A percentile compares a stretch with the other conserved stretches of the same genome.
Evolutionary conservation across 1,140 invertebrate genomes (phyloP).

Genomic region (Hesperophylax magnus): DNA sequence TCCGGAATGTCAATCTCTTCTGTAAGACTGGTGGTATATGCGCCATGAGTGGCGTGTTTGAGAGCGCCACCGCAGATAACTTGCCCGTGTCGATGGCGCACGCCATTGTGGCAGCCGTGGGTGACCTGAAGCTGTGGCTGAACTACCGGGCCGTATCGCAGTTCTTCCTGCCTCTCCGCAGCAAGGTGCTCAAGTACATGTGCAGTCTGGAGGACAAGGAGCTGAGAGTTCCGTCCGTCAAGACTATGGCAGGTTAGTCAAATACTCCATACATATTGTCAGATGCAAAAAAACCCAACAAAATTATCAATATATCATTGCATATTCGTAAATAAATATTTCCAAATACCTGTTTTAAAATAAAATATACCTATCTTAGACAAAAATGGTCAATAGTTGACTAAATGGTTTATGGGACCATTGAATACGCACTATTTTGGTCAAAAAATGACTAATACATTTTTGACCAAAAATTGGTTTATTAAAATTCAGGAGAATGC

Average conservation of each 20-base stretch:
- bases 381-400: too few relatives aligned
- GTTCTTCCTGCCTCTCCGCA: slow-evolving; percentile 87
- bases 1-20: slow-evolving; percentile 92
- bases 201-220: slow-evolving; percentile 93
- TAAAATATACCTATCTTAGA: too few relatives aligned
- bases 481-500: too few relatives aligned
- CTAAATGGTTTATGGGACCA: too few relatives aligned
- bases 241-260: slow-evolving; percentile 87
- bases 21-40: slow-evolving; percentile 91
- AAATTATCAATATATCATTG: too few relatives aligned
- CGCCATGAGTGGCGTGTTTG: slow-evolving; percentile 88
- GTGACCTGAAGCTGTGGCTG: slow-evolving; percentile 95
- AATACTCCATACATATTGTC: too few relatives aligned
- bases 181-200: slow-evolving; percentile 92
- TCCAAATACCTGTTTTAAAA: too few relatives aligned
- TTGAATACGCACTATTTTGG: too few relatives aligned
- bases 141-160: slow-evolving; percentile 92
- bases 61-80: slow-evolving; percentile 78
- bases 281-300: too few relatives aligned
- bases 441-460: too few relatives aligned
- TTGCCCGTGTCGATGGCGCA: slow-evolving; percentile 90
- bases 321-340: too few relatives aligned
- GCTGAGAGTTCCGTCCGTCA: slow-evolving; percentile 85
- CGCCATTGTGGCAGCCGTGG: slow-evolving; percentile 90
- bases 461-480: too few relatives aligned